phyloP scores from a whole-genome alignment of 2,888 invertebrate species.

The Campoplex capitator region DNA sequence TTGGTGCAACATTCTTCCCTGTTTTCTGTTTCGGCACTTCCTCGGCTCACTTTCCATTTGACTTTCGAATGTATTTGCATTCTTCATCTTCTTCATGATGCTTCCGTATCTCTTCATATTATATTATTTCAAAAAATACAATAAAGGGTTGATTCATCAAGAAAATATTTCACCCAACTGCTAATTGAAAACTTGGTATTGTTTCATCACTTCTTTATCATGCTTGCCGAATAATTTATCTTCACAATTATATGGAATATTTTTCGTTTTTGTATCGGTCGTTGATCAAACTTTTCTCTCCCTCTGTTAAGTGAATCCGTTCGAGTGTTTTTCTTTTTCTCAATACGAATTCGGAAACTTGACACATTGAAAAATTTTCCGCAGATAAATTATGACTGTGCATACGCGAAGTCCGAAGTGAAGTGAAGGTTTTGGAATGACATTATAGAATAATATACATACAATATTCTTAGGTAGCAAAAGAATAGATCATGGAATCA shows the following conservation, averaged over 20 bases:
- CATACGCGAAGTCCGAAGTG: too few species aligned
- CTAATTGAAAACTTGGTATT: background rate
- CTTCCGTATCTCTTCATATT: background rate
- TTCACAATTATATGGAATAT: background rate
- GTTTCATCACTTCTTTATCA: too few species aligned
- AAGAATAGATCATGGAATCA: background rate
- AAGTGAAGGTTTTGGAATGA: background rate
- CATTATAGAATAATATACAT: background rate
- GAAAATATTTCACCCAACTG: background rate
- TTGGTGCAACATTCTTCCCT: conserved; percentile 52
- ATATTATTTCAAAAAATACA: background rate
- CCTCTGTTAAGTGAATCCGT: conserved; percentile 34
- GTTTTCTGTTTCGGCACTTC: conserved; percentile 33
- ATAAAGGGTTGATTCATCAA: background rate
- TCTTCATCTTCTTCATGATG: background rate
- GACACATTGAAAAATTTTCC: background rate
- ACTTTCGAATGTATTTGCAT: conserved; percentile 36
- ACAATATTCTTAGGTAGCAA: background rate
- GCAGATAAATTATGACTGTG: background rate
- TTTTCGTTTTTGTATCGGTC: conserved; percentile 44
- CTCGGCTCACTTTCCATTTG: conserved; percentile 31
- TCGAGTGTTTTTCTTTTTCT: conserved; percentile 72
- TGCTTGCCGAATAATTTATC: too few species aligned
- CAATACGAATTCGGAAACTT: conserved; percentile 35
- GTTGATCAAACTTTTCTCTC: conserved; percentile 63